phyloP scores from a whole-genome alignment of 2,888 invertebrate genomes.

The Leucania comma region DNA sequence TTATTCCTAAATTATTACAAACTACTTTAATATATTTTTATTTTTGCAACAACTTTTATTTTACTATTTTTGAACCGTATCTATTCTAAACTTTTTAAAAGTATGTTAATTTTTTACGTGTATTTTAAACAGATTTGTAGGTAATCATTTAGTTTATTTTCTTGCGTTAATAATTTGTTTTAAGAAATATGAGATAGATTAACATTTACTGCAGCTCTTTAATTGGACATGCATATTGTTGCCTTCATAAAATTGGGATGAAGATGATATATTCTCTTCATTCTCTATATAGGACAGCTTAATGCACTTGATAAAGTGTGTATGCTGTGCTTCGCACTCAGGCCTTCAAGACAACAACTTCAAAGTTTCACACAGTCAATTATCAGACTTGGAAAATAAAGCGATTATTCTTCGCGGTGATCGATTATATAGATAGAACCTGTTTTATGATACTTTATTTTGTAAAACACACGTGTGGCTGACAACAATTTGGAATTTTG shows the following conservation, averaged over 20 bases:
- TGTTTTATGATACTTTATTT: conserved; percentile 46
- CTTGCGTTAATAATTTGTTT: neutral
- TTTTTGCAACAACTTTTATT: neutral
- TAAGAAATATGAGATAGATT: conserved; percentile 4
- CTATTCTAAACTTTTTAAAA: neutral
- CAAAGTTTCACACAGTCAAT: conserved; percentile 40
- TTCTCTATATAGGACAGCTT: conserved; percentile 12
- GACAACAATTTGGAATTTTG: conserved; percentile 26
- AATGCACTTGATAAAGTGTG: conserved; percentile 24
- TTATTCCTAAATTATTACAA: too few relatives aligned
- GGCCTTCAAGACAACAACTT: conserved; percentile 16
- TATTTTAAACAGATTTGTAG: too few relatives aligned
- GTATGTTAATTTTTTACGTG: neutral
- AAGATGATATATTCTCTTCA: neutral
- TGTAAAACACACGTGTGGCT: conserved; percentile 5
- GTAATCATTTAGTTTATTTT: neutral
- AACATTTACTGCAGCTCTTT: conserved; percentile 6
- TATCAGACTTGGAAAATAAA: conserved; percentile 50
- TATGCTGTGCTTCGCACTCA: neutral
- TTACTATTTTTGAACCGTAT: neutral
- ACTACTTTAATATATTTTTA: neutral
- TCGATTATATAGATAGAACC: conserved; percentile 37
- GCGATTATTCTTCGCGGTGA: conserved; percentile 39
- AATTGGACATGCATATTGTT: conserved; percentile 1
- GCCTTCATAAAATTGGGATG: neutral